Percentiles rank a stretch among this genome's conserved stretches.
These are phyloP conservation scores for Platyrinchus mystaceus DNA, from an alignment of 2,797 vertebrate genomes.

Conservation along the genomic window DNA sequence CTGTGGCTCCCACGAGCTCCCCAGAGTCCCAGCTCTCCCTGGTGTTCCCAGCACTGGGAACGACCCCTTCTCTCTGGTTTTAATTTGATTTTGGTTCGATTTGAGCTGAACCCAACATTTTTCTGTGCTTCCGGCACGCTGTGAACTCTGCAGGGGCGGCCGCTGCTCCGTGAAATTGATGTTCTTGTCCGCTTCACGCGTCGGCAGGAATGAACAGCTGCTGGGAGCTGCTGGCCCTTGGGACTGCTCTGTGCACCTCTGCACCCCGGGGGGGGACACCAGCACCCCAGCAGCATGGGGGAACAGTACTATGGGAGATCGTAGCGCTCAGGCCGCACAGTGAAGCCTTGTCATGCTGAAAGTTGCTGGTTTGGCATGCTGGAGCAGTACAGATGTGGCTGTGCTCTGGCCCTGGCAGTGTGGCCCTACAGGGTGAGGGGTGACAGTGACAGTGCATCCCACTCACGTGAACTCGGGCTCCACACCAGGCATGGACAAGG, in stretches of 20 bases:
- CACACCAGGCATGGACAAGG: neutral
- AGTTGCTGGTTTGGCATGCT: fast-evolving
- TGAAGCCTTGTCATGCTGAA: fast-evolving
- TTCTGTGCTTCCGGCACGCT: neutral
- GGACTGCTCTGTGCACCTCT: neutral
- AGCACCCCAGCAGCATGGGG: fast-evolving
- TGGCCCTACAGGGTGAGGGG: fast-evolving
- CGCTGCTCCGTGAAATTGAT: slow-evolving; percentile 64
- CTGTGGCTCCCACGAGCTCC: neutral
- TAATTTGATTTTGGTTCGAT: slow-evolving; percentile 49
- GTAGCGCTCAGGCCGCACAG: neutral
- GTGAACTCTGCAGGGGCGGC: slow-evolving; percentile 7
- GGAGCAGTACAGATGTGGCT: neutral
- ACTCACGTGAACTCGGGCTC: neutral
- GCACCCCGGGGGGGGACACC: neutral
- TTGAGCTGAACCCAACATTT: slow-evolving; percentile 38
- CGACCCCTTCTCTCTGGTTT: neutral
- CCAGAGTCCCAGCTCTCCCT: neutral
- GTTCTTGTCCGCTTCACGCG: slow-evolving; percentile 29
- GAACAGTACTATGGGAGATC: fast-evolving
- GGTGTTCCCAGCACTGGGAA: neutral
- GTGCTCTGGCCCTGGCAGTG: fast-evolving
- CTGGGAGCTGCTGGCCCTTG: neutral
- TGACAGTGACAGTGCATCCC: neutral
- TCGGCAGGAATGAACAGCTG: slow-evolving; percentile 57